phyloP scores from a whole-genome alignment of 92 coral and sea anemone genomes.

The Montipora capitata region DNA sequence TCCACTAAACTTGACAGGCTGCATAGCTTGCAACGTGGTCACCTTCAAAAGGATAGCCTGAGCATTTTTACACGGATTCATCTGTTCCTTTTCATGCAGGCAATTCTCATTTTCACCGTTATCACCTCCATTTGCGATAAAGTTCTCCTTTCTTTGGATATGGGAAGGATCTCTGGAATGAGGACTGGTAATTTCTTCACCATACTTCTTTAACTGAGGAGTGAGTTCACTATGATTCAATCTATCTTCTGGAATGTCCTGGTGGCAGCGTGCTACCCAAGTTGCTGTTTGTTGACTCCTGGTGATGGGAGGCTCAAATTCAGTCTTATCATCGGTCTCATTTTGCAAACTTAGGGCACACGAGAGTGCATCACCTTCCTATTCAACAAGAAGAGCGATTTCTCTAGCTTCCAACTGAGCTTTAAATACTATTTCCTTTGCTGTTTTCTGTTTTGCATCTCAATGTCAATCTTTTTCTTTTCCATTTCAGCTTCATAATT shows the following conservation, averaged over 20 bases:
- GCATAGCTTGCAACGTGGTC: slow-evolving; percentile 77
- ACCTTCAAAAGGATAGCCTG: slow-evolving; percentile 61
- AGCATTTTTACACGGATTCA: too few relatives aligned
- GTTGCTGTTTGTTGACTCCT: slow-evolving; percentile 30
- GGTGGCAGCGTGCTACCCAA: slow-evolving; percentile 6
- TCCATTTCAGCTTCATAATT: slow-evolving; percentile 62
- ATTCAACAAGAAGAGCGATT: not conserved
- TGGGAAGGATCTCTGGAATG: not conserved
- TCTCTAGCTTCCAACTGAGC: slow-evolving; percentile 34
- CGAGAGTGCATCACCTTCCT: slow-evolving; percentile 6
- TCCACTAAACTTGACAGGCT: slow-evolving; percentile 67
- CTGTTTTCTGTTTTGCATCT: slow-evolving; percentile 31
- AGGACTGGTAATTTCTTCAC: too few relatives aligned
- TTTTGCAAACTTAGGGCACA: not conserved
- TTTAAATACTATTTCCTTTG: slow-evolving; percentile 30
- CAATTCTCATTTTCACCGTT: too few relatives aligned
- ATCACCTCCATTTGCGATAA: too few relatives aligned
- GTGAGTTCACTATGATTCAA: not conserved
- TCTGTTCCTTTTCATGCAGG: too few relatives aligned
- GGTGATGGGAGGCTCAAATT: not conserved
- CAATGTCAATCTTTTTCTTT: slow-evolving; percentile 56
- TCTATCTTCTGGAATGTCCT: not conserved
- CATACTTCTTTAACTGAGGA: too few relatives aligned
- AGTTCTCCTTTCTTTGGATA: too few relatives aligned
- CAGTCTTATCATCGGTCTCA: not conserved